These are phyloP conservation scores for Cladopsammia gracilis DNA, from an alignment of 64 coral and sea anemone species.

Conservation along the genomic window DNA sequence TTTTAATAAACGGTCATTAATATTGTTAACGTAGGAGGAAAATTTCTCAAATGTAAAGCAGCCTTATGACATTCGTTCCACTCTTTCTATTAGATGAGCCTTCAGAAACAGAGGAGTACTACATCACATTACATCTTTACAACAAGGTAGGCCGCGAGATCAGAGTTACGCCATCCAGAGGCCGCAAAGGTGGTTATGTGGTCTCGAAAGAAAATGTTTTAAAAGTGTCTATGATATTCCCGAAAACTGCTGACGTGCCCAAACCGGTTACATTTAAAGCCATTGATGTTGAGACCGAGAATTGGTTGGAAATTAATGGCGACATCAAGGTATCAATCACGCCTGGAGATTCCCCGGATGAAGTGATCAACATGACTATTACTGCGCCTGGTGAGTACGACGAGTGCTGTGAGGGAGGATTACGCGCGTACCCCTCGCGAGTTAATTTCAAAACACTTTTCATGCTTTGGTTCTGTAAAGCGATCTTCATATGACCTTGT, in stretches of 20 bases:
- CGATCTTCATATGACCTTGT: no score
- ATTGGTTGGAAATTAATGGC: constrained; percentile 72
- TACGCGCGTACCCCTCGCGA: no score
- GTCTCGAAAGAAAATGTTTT: constrained; percentile 42
- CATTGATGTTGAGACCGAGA: constrained; percentile 78
- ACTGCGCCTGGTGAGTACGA: constrained; percentile 72
- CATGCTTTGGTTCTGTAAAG: no score
- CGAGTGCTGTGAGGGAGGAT: not conserved
- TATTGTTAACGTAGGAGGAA: no score
- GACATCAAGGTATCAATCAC: constrained; percentile 58
- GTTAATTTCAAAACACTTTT: no score
- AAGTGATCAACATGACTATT: constrained; percentile 80
- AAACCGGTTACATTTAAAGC: constrained; percentile 71
- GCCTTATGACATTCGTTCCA: no score
- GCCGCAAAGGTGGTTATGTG: constrained; percentile 75
- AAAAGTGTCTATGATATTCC: constrained; percentile 81
- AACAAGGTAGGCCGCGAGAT: constrained; percentile 81
- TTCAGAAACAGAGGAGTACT: constrained; percentile 36
- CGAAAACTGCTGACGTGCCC: constrained; percentile 32
- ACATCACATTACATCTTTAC: constrained; percentile 68
- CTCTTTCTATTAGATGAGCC: constrained; percentile 30
- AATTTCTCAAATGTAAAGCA: no score
- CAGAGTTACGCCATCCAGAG: constrained; percentile 73
- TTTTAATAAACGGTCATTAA: no score
- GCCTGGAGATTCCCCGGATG: constrained; percentile 56